Base-by-base conservation (phyloP, 2,797 vertebrate genomes). In the Xenopus petersii region DNA sequence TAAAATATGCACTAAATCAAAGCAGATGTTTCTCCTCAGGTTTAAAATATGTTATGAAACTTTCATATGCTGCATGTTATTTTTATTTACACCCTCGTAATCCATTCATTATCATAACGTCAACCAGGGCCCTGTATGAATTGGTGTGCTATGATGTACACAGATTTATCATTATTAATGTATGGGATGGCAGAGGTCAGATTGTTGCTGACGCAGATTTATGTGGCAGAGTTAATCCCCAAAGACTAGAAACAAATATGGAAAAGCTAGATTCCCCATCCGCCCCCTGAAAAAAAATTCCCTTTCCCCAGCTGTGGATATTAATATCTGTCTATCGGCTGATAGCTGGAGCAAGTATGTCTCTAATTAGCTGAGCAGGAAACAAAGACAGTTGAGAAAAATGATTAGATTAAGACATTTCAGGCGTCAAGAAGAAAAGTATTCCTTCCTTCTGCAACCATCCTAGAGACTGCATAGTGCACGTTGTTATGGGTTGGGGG, bases 191-290 rank as follows among this genome's bases (percentile, higher is more conserved):
- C 70, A 77, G 75, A 73, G 75, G 75, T 73, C 73, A 63, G 67
- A 48, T 67, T 77, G 63, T 72, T 77, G 68, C 69, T 72, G 75
- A 71, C 33, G 58, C 67, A 77, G 75, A 77, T 77, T 77, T 77
- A 77, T 77, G 75, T 77, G 75, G 75, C 64, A 77, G 75, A 63
- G 33, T 73, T 72, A 77, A 77, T 77, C 75, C 70, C 15, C 59
- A 64, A 58, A 68, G 70, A 72, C 70, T 65, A 49, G 64, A 71
- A 42, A 77, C 56, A 58, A 77, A 77, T 67, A 77, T 68, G 30
- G 64, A 77, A 77, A 77, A 64, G 73, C 36, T 42, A 26, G 47
- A 36, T 68, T 24, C 55, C 61, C 56, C n/a, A 42, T 12, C 33
- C 16, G 16, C 56, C 64, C 42, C 0, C 56, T n/a, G 21, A 26